A percentile compares a stretch with the other conserved stretches of the same genome.
Evolutionary conservation across 1,140 invertebrate species (phyloP).

Genomic region (Drosophila lacertosa): DNA sequence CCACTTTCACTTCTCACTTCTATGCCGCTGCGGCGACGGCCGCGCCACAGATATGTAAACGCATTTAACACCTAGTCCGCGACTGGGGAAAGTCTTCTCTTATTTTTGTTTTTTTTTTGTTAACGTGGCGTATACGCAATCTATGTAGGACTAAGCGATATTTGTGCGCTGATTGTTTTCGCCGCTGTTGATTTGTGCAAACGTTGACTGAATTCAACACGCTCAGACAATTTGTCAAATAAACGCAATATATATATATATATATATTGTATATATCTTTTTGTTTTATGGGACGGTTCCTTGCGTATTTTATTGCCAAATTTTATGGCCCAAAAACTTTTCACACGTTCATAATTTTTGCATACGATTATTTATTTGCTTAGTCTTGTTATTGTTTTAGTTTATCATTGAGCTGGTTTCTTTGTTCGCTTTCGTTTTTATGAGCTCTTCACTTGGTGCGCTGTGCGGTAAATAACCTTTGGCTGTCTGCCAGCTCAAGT

Average conservation of each 20-base stretch:
- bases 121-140: slow-evolving; percentile 62
- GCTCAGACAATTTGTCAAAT: slow-evolving; percentile 45
- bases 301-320: slow-evolving; percentile 62
- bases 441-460: slow-evolving; percentile 35
- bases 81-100: slow-evolving; percentile 24
- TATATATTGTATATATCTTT: background rate
- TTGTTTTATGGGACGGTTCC: slow-evolving; percentile 45
- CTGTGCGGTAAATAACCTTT: slow-evolving; percentile 49
- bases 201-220: slow-evolving; percentile 55
- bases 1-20: slow-evolving; percentile 13
- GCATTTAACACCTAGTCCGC: slow-evolving; percentile 72
- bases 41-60: slow-evolving; percentile 53
- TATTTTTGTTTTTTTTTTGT: slow-evolving; percentile 24
- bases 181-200: slow-evolving; percentile 37
- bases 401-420: slow-evolving; percentile 35
- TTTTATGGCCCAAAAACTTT: slow-evolving; percentile 56
- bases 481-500: slow-evolving; percentile 48
- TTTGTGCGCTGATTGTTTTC: slow-evolving; percentile 12
- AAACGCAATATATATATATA: slow-evolving; percentile 32
- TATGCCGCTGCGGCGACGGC: slow-evolving; percentile 39
- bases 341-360: slow-evolving; percentile 34
- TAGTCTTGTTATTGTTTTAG: slow-evolving; percentile 36
- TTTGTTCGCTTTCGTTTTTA: slow-evolving; percentile 26
- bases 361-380: slow-evolving; percentile 32
- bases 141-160: background rate